These are phyloP conservation scores for Hymenochirus boettgeri DNA, from an alignment of 2,113 vertebrate genomes.

Conservation along the genomic window DNA sequence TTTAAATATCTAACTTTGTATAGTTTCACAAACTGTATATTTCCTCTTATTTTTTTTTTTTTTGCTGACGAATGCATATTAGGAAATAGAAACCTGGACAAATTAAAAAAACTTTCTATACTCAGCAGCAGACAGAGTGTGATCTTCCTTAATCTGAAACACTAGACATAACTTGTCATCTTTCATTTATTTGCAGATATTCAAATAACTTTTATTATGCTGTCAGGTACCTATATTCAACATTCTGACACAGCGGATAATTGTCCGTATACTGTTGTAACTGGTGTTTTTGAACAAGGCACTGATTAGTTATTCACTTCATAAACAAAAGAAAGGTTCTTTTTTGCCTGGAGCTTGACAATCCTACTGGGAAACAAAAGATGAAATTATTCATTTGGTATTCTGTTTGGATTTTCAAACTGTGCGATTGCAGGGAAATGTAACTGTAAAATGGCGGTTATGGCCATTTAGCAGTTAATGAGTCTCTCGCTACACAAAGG, in stretches of 20 bases:
- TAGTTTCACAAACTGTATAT: no score
- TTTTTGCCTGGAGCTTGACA: slow-evolving; percentile 49
- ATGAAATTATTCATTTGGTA: slow-evolving; percentile 41
- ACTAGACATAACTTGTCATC: slow-evolving; percentile 8
- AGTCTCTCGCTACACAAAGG: slow-evolving; percentile 42
- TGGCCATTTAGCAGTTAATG: slow-evolving; percentile 49
- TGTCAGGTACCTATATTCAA: slow-evolving; percentile 44
- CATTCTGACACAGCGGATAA: slow-evolving; percentile 46
- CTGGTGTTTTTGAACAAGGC: slow-evolving; percentile 47
- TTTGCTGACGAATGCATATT: no score
- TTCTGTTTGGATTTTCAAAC: slow-evolving; percentile 44
- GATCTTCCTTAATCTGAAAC: slow-evolving; percentile 33
- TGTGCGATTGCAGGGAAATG: slow-evolving; percentile 38
- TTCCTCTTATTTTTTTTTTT: no score
- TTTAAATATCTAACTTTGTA: no score
- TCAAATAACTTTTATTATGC: slow-evolving; percentile 39
- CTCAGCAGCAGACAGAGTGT: slow-evolving; percentile 32
- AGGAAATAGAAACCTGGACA: no score
- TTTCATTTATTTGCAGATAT: slow-evolving; percentile 37
- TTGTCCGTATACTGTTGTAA: slow-evolving; percentile 51
- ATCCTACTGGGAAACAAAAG: slow-evolving; percentile 39
- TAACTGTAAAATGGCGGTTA: slow-evolving; percentile 17
- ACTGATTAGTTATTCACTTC: slow-evolving; percentile 52
- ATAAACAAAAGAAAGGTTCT: slow-evolving; percentile 52
- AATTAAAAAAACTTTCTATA: slow-evolving; percentile 41